A percentile compares a stretch with the other conserved stretches of the same genome.
Evolutionary conservation across 1,140 invertebrate genomes (phyloP).

Genomic region (Macrobrachium rosenbergii): DNA sequence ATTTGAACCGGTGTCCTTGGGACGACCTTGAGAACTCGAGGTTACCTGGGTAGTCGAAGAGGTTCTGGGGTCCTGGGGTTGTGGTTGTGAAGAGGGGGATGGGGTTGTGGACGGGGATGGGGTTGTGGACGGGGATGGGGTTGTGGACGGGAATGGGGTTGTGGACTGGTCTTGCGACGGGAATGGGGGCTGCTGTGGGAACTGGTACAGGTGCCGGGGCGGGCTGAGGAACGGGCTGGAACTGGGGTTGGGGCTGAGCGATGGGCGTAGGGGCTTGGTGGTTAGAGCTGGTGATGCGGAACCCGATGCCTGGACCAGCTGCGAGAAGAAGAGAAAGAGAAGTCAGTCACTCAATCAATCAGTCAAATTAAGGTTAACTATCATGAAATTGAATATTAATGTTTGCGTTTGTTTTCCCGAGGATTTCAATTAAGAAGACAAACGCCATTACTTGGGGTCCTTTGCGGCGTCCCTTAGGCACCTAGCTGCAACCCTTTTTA

Average conservation of each 20-base stretch:
- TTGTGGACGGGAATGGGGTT: background rate
- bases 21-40: constrained; percentile 53
- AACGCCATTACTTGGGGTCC: too few relatives aligned
- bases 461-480: too few relatives aligned
- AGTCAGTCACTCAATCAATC: background rate
- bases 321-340: background rate
- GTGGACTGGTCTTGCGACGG: background rate
- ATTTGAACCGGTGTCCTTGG: constrained; percentile 61
- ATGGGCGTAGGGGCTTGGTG: constrained; percentile 38
- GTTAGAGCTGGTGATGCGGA: constrained; percentile 65
- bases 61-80: constrained; percentile 43
- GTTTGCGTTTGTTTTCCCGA: background rate
- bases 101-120: constrained; percentile 8
- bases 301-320: constrained; percentile 64
- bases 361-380: background rate
- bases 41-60: constrained; percentile 65
- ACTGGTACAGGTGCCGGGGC: constrained; percentile 31
- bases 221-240: constrained; percentile 49
- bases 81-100: background rate
- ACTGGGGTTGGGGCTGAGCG: constrained; percentile 37
- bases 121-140: background rate
- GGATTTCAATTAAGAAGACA: background rate
- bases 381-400: background rate
- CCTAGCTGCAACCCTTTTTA: too few relatives aligned
- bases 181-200: background rate